Base-by-base conservation (phyloP, 1,140 invertebrate species). In the Nomia melanderi region DNA sequence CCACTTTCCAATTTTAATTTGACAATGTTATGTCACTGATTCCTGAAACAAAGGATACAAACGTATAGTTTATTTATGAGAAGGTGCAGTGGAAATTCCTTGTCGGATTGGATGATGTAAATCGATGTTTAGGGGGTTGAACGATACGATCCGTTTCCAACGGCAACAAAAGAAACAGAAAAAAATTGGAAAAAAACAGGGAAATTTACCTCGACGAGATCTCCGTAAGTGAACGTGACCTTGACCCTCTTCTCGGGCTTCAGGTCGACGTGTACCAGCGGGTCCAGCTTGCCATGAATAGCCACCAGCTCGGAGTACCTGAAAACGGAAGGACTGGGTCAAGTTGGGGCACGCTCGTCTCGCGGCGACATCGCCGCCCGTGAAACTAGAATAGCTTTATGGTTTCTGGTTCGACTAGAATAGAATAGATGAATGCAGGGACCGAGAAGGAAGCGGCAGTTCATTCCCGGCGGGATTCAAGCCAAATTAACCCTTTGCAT, bases 241-340 rank as follows among this genome's bases (percentile, higher is more conserved):
- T 96, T 96, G 54, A 97, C 96, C 76, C 96, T 94, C 89, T 96
- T 97, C 88, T 97, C 96, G 7, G 97, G 97, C 82, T 96, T 94
- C 64, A 98, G 93, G 92, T 97, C 96, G 33, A 98, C 95, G 81
- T 97, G 95, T 47, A 97, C 96, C 82, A 98, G 92, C 5, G 97
- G 97, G 91, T 97, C 96, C 62, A 98, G 93, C 91, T 97, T 96
- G 69, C 97, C 97, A 88, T 98, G 97, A 80, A 97, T 95, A 36
- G 93, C 93, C 41, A 97, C 93, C 44, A 98, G 92, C 90, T 97
- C 96, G 86, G 94, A 94, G 88, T 97, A 98, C 84, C 97, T 97
- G 86, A 71, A 92, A 91, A 83, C 41, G 59, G 56, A 53, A 50
- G 31, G 78, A 81, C 41, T 57, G 81, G 73, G 78, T 84, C 78